phyloP scores from a whole-genome alignment of 2,797 vertebrate genomes.

The Sebastes iracundus region DNA sequence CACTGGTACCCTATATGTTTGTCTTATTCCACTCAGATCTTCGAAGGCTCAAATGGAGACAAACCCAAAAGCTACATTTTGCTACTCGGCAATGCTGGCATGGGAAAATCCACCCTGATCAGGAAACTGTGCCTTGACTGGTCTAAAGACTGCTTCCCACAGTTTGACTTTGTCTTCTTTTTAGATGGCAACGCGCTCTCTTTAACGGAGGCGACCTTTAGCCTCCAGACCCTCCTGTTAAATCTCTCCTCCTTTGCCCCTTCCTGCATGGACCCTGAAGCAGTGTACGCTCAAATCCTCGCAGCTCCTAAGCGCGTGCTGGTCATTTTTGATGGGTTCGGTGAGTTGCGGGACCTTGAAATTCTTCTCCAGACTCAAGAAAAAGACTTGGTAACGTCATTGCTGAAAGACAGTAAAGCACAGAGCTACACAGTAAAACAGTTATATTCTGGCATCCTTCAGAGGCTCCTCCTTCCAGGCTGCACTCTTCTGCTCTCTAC shows the following conservation, averaged over 20 bases:
- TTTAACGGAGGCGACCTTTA: conserved; percentile 64
- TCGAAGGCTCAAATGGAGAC: conserved; percentile 49
- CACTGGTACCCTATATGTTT: neutral
- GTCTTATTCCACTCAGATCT: conserved; percentile 60
- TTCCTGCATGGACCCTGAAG: conserved; percentile 43
- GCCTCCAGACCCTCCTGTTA: conserved; percentile 86
- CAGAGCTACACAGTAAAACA: conserved; percentile 79
- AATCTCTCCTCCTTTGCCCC: conserved; percentile 67
- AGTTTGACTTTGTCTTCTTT: conserved; percentile 91
- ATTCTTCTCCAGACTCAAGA: conserved; percentile 70
- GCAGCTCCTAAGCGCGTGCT: conserved; percentile 85
- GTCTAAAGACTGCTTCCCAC: conserved; percentile 82
- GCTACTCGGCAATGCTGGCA: conserved; percentile 87
- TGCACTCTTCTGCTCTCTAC: conserved; percentile 88
- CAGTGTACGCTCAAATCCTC: conserved; percentile 83
- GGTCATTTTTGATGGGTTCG: conserved; percentile 89
- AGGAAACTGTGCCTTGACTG: conserved; percentile 89
- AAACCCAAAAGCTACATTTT: conserved; percentile 81
- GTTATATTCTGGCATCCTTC: conserved; percentile 87
- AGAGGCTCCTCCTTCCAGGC: conserved; percentile 87
- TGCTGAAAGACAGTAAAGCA: conserved; percentile 65
- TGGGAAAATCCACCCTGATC: conserved; percentile 89
- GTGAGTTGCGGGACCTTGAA: conserved; percentile 86
- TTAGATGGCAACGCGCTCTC: conserved; percentile 84
- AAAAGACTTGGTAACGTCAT: conserved; percentile 48